phyloP scores from a whole-genome alignment of 2,888 invertebrate species.

The Ypsolopha sequella region DNA sequence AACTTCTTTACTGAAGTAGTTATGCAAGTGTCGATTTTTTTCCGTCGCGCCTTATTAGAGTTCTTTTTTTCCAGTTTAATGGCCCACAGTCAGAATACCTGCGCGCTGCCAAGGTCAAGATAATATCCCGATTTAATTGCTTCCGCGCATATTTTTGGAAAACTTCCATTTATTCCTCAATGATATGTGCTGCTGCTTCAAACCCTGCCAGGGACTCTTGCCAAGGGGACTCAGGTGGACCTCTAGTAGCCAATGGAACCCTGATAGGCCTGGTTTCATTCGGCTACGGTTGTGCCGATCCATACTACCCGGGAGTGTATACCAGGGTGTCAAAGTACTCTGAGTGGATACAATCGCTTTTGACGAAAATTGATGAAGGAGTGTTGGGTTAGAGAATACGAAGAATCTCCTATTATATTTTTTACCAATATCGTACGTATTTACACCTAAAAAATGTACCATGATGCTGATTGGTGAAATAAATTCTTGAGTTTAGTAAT shows the following conservation, averaged over 20 bases:
- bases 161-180: constrained; percentile 35
- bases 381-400: too few relatives aligned
- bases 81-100: constrained; percentile 37
- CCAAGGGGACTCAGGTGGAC: constrained; percentile 74
- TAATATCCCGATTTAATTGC: constrained; percentile 46
- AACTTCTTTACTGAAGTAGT: too few relatives aligned
- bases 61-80: constrained; percentile 36
- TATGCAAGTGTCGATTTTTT: too few relatives aligned
- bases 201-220: constrained; percentile 53
- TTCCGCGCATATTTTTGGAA: constrained; percentile 38
- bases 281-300: constrained; percentile 68
- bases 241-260: constrained; percentile 51
- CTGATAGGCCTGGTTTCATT: constrained; percentile 70
- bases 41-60: too few relatives aligned
- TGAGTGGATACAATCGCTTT: constrained; percentile 34
- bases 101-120: constrained; percentile 41
- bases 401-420: too few relatives aligned
- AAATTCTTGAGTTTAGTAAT: too few relatives aligned
- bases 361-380: too few relatives aligned
- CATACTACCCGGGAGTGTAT: constrained; percentile 68
- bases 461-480: too few relatives aligned
- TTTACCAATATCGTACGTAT: too few relatives aligned
- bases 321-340: constrained; percentile 54
- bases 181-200: constrained; percentile 50
- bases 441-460: too few relatives aligned